Base-by-base conservation (phyloP, 2,113 vertebrate genomes). In the Ictalurus punctatus region DNA sequence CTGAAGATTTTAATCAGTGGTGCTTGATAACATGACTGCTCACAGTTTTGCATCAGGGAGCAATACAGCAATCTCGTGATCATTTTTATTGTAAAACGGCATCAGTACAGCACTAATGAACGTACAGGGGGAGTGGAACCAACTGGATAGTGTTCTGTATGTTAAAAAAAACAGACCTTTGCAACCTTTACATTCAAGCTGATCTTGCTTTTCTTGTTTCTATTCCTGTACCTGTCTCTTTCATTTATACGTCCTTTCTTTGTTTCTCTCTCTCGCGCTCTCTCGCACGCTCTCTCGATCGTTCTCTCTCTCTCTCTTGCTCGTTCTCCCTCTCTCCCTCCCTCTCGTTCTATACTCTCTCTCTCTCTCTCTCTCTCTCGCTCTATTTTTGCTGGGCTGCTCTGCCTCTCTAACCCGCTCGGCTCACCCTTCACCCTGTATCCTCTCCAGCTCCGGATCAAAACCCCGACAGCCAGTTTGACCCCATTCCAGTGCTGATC, bases 401-500 rank as follows among this genome's bases (percentile, higher is more conserved):
- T 90, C 82, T 86, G 25, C 79, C 59, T 37, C 65, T 85, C 89
- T 93, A 87, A 88, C 83, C 86, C 87, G 80, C 89, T 56, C 63
- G 73, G 86, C 87, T 91, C 92, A 90, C 91, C 91, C 91, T 90
- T 91, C 92, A 90, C 91, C 91, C 91, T 90, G 94, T 40, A 94
- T 94, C 93, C 93, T 95, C 92, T 94, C 93, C 94, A 95, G 95
- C 96, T 97, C 97, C 94, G 95, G 96, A 97, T 95, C 98, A 98
- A 95, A 96, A 96, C 95, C 95, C 97, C 87, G 97, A 97, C 94
- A 97, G 98, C 96, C 98, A 99, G 94, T 99, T 99, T 97, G 98
- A 99, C 94, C 98, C 98, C 95, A 99, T 99, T 94, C 98, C 98
- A 88, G 97, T 99, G 94, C 96, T 99, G 95, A 97, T 98, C 96